phyloP scores from a whole-genome alignment of 1,140 invertebrate species.

The Trichomalopsis sarcophagae region DNA sequence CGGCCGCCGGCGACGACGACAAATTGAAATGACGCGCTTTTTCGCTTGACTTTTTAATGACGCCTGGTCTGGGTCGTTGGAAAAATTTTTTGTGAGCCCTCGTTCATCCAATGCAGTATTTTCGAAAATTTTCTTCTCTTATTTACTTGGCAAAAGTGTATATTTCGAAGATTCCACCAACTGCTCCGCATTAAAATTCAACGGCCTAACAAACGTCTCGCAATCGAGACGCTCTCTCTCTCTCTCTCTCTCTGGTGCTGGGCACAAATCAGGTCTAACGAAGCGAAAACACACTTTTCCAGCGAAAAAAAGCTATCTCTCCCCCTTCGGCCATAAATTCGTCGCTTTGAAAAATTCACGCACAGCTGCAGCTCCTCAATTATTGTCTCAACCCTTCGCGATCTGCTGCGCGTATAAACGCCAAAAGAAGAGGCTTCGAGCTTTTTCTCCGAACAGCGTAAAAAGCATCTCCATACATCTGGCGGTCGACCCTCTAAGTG shows the following conservation, averaged over 20 bases:
- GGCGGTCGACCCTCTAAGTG: slow-evolving; percentile 9
- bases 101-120: background rate
- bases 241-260: too few relatives aligned
- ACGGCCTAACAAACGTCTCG: background rate
- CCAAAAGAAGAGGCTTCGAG: background rate
- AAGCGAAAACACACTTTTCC: background rate
- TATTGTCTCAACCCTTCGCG: slow-evolving; percentile 29
- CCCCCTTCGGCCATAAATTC: background rate
- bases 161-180: background rate
- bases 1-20: too few relatives aligned
- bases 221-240: background rate
- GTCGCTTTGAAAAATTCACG: background rate
- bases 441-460: slow-evolving; percentile 3
- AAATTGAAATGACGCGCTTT: too few relatives aligned
- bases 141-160: background rate
- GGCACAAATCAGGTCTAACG: background rate
- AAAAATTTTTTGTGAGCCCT: background rate
- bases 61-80: background rate
- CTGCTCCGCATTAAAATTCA: background rate
- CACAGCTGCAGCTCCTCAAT: slow-evolving; percentile 3
- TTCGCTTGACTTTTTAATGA: background rate
- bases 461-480: slow-evolving; percentile 23
- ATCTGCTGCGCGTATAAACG: background rate
- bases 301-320: background rate
- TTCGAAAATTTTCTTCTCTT: background rate